Evolutionary conservation across 2,888 invertebrate genomes (phyloP), one percentile per base, ranked within the genome.

Genomic region (Cephus pygmeus): DNA sequence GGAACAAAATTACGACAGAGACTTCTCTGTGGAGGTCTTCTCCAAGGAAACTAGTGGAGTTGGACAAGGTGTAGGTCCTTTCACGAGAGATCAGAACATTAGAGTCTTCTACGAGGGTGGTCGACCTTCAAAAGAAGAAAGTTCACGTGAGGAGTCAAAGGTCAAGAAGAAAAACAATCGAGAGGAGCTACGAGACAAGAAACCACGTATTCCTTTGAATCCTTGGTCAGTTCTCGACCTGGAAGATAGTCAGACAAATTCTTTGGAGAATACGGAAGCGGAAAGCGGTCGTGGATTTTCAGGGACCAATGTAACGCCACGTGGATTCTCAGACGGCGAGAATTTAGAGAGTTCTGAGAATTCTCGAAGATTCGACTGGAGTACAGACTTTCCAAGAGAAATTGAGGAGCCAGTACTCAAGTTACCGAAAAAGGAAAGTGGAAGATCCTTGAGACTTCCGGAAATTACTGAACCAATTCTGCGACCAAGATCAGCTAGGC

Each of bases 331-430:
- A 6, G 69, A 78, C 23, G 73, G 3, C 4, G 34, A n/a, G 75
- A 35, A 23, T 30, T 23, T 73, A 12, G 69, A 9, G 31, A 69
- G 33, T 36, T 33, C 78, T 11, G 71, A 77, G 0, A 75, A 76
- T 73, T 36, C 79, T 34, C 71, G 77, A 30, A 75, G 73, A 69
- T 75, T 74, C n/a, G 76, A 56, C 15, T 81, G 77, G 69, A 80
- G 73, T 31, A 82, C 82, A 15, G 79, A 83, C 2, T 75, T 81
- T 33, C 6, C 40, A 3, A 69, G 69, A 33, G 96, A 96, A 91
- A 95, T 96, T 31, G 94, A 95, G 0, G 96, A 96, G 85, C 96
- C 96, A 0, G 94, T 96, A 4, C 91, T 96, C 0, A 93, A 94
- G 79, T 94, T 95, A 15, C 86, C 34, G 23, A 91, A 91, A 69